Evolutionary conservation across 2,888 invertebrate genomes (phyloP).

Genomic region (Altica lythri): DNA sequence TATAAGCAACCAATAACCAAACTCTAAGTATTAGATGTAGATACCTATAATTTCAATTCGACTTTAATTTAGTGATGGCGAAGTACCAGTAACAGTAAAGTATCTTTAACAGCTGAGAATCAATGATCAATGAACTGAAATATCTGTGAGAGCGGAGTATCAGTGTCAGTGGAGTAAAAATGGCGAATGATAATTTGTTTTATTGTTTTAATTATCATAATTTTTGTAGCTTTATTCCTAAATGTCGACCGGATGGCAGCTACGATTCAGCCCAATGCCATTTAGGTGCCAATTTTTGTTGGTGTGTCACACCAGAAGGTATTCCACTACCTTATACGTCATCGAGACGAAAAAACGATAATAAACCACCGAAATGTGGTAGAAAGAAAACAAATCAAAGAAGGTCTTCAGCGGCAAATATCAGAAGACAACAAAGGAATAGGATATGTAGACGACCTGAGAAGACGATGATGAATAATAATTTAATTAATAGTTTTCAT

Average conservation of each 20-base stretch:
- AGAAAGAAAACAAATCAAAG: slow-evolving; percentile 57
- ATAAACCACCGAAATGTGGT: slow-evolving; percentile 63
- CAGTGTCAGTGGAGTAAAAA: too few relatives aligned
- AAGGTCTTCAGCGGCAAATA: slow-evolving; percentile 65
- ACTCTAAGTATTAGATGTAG: too few relatives aligned
- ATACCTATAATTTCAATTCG: too few relatives aligned
- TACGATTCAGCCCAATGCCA: slow-evolving; percentile 88
- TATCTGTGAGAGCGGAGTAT: too few relatives aligned
- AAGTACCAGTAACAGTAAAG: too few relatives aligned
- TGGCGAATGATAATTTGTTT: too few relatives aligned
- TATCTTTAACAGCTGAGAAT: too few relatives aligned
- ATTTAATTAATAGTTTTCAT: slow-evolving; percentile 83
- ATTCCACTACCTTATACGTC: slow-evolving; percentile 81
- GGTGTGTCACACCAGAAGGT: slow-evolving; percentile 83
- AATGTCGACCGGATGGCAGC: slow-evolving; percentile 81
- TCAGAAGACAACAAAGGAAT: slow-evolving; percentile 38
- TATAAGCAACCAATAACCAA: too few relatives aligned
- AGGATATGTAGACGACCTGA: slow-evolving; percentile 72
- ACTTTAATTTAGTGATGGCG: too few relatives aligned
- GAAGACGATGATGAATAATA: slow-evolving; percentile 78
- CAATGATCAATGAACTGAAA: too few relatives aligned
- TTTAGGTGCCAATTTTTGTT: slow-evolving; percentile 64
- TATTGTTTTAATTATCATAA: too few relatives aligned
- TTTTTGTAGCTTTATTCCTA: slow-evolving; percentile 66
- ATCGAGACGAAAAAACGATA: slow-evolving; percentile 62